Conservation (phyloP, 2,113 vertebrate genomes). For the Tapirus terrestris region DNA sequence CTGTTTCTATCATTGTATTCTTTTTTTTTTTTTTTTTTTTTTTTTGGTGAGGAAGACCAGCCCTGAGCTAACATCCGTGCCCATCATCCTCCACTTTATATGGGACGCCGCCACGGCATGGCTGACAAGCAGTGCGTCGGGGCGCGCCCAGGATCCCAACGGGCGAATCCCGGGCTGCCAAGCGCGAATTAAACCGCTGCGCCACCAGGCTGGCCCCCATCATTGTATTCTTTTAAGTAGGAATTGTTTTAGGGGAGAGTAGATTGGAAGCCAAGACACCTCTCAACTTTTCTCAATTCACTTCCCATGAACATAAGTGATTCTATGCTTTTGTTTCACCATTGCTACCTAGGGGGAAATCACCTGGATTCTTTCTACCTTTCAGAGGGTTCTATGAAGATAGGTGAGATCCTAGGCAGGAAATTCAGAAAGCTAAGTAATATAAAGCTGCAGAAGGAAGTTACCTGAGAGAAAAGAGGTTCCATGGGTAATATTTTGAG, state of each 20-base stretch:
- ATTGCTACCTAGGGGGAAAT: neutral
- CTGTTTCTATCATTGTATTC: neutral
- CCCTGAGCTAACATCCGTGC: too few species aligned
- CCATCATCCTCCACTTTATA: too few species aligned
- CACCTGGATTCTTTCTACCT: neutral
- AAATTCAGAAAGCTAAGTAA: conserved; percentile 9
- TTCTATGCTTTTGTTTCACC: neutral
- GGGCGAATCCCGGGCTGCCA: too few species aligned
- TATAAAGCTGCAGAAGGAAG: neutral
- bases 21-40: too few species aligned
- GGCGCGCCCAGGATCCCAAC: too few species aligned
- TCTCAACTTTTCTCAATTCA: neutral
- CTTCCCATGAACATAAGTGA: neutral
- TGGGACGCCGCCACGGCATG: too few species aligned
- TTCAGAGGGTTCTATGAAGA: neutral
- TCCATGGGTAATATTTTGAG: neutral
- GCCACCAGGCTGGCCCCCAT: neutral
- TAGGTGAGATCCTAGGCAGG: neutral
- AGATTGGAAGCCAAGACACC: neutral
- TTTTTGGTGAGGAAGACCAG: too few species aligned
- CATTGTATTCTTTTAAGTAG: neutral
- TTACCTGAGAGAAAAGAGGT: conserved; percentile 23
- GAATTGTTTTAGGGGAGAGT: conserved; percentile 15
- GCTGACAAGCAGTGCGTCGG: too few species aligned
- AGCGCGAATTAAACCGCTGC: too few species aligned